Evolutionary conservation across 2,888 invertebrate species (phyloP).

Genomic region (Tipula unca): DNA sequence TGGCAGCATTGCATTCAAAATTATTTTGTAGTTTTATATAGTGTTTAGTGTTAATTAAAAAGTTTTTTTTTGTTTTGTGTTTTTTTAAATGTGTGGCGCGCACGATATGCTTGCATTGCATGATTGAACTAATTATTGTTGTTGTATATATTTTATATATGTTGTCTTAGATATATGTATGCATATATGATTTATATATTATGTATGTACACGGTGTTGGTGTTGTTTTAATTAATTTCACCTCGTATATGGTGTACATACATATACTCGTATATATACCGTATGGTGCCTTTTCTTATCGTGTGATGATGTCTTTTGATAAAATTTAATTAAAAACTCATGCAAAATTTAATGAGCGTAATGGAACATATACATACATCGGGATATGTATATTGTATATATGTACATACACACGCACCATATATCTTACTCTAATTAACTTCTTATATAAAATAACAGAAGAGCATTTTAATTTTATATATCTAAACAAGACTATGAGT

Average conservation of each 20-base stretch:
- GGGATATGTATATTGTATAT: not conserved
- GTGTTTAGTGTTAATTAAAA: conserved; percentile 1
- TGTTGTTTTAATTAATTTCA: not conserved
- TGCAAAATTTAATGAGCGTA: not conserved
- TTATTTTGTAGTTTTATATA: not conserved
- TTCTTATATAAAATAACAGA: not conserved
- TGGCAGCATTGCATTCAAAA: not conserved
- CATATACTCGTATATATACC: no score
- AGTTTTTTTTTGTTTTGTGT: not conserved
- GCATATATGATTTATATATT: no score
- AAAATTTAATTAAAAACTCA: conserved; percentile 8
- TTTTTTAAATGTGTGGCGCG: not conserved
- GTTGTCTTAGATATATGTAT: not conserved
- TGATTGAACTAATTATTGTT: not conserved
- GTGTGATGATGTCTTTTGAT: not conserved
- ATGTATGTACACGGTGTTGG: not conserved
- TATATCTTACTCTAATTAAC: not conserved
- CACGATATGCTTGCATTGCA: not conserved
- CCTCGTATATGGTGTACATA: no score
- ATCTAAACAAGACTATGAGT: not conserved
- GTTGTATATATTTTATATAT: not conserved
- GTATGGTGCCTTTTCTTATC: not conserved
- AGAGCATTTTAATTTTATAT: not conserved
- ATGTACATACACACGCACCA: not conserved
- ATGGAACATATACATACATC: not conserved